Percentiles rank a stretch among this genome's conserved stretches.
Conservation (phyloP, 2,888 invertebrate genomes). For the Germaria angustata region DNA sequence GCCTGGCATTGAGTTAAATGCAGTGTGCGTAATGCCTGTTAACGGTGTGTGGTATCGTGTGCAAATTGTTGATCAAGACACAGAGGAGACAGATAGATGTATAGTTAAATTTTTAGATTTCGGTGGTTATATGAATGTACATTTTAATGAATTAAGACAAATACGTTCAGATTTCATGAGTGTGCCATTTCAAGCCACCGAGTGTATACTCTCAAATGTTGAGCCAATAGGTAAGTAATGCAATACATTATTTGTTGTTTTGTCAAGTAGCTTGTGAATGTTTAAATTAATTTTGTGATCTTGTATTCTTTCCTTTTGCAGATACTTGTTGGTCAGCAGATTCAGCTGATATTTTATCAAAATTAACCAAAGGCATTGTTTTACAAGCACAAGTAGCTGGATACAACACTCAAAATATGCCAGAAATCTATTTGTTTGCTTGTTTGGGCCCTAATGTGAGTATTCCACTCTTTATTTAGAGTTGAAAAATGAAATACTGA, state of each 20-base stretch:
- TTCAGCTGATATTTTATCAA: conserved; percentile 88
- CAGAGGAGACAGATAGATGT: conserved; percentile 80
- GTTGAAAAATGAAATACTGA: conserved; percentile 67
- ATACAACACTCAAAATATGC: conserved; percentile 87
- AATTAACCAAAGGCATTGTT: conserved; percentile 89
- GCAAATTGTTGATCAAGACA: conserved; percentile 85
- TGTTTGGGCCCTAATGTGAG: conserved; percentile 86
- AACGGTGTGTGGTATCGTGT: conserved; percentile 93
- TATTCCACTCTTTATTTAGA: conserved; percentile 69
- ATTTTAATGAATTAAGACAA: conserved; percentile 90
- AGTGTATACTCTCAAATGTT: conserved; percentile 95
- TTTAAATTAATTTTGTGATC: background rate
- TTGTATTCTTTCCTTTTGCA: conserved; percentile 70
- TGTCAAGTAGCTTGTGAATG: too few species aligned
- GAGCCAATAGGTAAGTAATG: conserved; percentile 86
- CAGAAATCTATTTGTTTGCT: conserved; percentile 91
- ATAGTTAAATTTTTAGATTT: conserved; percentile 95
- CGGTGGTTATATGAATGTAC: conserved; percentile 93
- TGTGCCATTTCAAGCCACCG: conserved; percentile 98
- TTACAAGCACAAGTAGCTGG: conserved; percentile 94
- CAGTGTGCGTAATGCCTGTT: conserved; percentile 92
- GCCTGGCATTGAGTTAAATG: conserved; percentile 88
- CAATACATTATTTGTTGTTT: too few species aligned
- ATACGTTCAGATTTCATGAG: conserved; percentile 96
- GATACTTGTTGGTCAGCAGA: conserved; percentile 87